Conservation (phyloP, 1,140 invertebrate genomes). For the Drosophila tsacasi region DNA sequence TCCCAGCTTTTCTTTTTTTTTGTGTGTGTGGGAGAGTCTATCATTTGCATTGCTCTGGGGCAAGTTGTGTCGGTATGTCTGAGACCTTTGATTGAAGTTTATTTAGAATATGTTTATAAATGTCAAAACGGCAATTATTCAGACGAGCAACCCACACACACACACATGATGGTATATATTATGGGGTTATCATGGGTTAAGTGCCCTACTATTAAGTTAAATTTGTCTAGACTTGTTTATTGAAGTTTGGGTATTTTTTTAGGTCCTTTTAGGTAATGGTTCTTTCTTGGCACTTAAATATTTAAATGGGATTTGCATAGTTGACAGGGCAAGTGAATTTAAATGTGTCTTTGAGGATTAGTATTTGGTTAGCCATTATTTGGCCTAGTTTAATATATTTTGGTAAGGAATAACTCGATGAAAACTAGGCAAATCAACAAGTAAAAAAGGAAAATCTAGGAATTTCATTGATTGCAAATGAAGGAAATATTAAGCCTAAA, state of each 20-base stretch:
- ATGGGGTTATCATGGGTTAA: constrained; percentile 45
- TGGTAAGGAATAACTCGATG: background rate
- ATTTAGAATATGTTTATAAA: constrained; percentile 80
- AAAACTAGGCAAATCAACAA: background rate
- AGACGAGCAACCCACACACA: constrained; percentile 5
- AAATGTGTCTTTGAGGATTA: background rate
- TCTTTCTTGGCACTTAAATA: constrained; percentile 1
- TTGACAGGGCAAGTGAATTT: background rate
- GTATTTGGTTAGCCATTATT: background rate
- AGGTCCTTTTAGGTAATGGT: background rate
- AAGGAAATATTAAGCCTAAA: background rate
- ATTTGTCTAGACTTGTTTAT: constrained; percentile 63
- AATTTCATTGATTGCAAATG: background rate
- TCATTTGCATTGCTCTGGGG: constrained; percentile 58
- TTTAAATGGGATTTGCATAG: constrained; percentile 10
- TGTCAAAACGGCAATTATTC: constrained; percentile 78
- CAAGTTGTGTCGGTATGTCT: constrained; percentile 43
- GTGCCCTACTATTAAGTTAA: constrained; percentile 53
- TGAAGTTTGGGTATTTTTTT: constrained; percentile 15
- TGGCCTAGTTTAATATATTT: background rate
- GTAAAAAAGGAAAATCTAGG: background rate
- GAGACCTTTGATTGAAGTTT: constrained; percentile 78
- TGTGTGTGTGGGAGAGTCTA: constrained; percentile 39
- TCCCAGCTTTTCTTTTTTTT: constrained; percentile 9
- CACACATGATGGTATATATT: background rate